These are phyloP conservation scores for Lasioglossum pauxillum DNA, from an alignment of 2,888 invertebrate genomes.

Conservation along the genomic window DNA sequence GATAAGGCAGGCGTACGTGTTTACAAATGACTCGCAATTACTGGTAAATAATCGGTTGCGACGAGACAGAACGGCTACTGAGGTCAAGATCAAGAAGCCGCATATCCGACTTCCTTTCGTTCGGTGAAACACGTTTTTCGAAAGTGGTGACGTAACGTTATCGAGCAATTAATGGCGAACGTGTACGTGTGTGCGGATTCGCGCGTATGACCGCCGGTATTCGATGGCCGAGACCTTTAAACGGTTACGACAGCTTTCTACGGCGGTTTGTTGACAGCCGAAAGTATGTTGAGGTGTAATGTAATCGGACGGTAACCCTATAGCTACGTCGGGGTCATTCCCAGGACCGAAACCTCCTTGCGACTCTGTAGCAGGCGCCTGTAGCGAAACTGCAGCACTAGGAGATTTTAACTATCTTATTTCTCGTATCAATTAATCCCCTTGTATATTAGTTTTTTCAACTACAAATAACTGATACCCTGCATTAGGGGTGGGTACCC, in stretches of 20 bases:
- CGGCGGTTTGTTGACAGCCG: constrained; percentile 14
- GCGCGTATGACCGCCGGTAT: neutral
- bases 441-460: no score
- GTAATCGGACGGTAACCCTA: neutral
- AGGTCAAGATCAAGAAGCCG: constrained; percentile 38
- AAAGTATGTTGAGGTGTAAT: constrained; percentile 27
- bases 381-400: neutral
- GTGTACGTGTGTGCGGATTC: neutral
- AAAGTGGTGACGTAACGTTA: constrained; percentile 3
- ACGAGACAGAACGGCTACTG: neutral
- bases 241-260: neutral
- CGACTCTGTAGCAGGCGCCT: neutral
- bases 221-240: constrained; percentile 36
- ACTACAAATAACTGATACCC: no score
- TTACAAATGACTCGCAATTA: neutral
- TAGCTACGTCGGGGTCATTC: neutral
- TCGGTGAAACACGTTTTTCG: constrained; percentile 1
- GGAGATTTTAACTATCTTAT: no score
- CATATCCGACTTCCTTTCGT: neutral
- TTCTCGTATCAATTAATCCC: no score
- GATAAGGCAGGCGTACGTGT: neutral
- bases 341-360: neutral
- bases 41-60: neutral
- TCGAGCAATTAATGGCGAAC: neutral
- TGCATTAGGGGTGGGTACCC: no score